Evolutionary conservation across 2,797 vertebrate genomes (phyloP).

Genomic region (Triplophysa yarkandensis): DNA sequence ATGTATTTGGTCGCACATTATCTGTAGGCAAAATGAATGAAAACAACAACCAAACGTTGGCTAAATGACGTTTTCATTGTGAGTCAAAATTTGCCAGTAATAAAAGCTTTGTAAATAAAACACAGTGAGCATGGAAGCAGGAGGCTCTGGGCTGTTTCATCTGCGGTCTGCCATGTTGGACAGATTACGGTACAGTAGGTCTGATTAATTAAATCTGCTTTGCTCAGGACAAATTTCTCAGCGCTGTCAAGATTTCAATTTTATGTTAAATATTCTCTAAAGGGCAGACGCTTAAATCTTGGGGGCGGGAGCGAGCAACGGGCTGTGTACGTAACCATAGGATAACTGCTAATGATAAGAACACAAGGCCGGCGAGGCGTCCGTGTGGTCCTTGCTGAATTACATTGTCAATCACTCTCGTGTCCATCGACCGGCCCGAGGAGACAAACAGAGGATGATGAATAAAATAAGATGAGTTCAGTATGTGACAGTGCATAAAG

Average conservation of each 20-base stretch:
- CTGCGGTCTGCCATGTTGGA: slow-evolving; percentile 77
- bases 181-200: slow-evolving; percentile 76
- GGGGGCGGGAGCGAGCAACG: slow-evolving; percentile 83
- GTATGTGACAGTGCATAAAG: neutral
- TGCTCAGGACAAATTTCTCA: slow-evolving; percentile 80
- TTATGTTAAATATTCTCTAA: slow-evolving; percentile 93
- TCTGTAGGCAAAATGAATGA: neutral
- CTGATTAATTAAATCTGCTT: slow-evolving; percentile 85
- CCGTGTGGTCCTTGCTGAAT: slow-evolving; percentile 84
- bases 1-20: neutral
- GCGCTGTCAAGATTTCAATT: slow-evolving; percentile 88
- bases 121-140: slow-evolving; percentile 20
- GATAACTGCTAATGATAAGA: slow-evolving; percentile 91
- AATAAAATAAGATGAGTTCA: slow-evolving; percentile 74
- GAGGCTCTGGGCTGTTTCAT: slow-evolving; percentile 73
- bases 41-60: too few species aligned
- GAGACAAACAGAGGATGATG: slow-evolving; percentile 81
- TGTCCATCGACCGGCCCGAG: slow-evolving; percentile 72
- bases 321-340: slow-evolving; percentile 89
- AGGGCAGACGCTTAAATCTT: slow-evolving; percentile 90
- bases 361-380: slow-evolving; percentile 80
- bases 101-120: neutral
- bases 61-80: neutral
- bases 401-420: slow-evolving; percentile 84
- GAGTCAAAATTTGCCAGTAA: neutral